phyloP scores from a whole-genome alignment of 2,113 vertebrate species.

The Dasyprocta punctata region DNA sequence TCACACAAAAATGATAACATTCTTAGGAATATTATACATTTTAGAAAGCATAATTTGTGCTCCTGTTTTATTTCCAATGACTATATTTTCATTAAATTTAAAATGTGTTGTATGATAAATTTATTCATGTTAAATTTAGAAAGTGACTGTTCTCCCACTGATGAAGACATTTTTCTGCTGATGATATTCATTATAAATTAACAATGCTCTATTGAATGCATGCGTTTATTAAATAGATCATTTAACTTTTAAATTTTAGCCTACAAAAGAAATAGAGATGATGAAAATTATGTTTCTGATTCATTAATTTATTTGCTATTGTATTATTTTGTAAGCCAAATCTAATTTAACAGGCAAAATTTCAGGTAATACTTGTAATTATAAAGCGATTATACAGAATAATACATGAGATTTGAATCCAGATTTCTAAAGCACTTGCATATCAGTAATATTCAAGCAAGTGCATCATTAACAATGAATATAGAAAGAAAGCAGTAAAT shows the following conservation, averaged over 20 bases:
- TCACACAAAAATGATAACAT: not conserved
- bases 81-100: not conserved
- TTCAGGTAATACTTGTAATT: not conserved
- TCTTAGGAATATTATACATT: not conserved
- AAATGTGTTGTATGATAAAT: not conserved
- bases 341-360: slow-evolving; percentile 4
- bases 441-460: not conserved
- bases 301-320: not conserved
- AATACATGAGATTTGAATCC: not conserved
- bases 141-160: not conserved
- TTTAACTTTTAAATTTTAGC: slow-evolving; percentile 7
- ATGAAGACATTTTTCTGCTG: not conserved
- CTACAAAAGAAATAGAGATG: not conserved
- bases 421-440: not conserved
- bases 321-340: not conserved
- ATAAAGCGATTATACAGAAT: not conserved
- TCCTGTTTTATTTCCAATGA: not conserved
- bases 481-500: not conserved
- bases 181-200: not conserved
- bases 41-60: not conserved
- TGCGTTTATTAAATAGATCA: not conserved
- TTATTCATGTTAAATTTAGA: not conserved
- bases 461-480: not conserved
- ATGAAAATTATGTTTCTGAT: not conserved
- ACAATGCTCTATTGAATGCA: not conserved